A percentile compares a stretch with the other conserved stretches of the same genome.
Evolutionary conservation across 2,888 invertebrate genomes (phyloP).

Genomic region (Sylvicola fuscatus): DNA sequence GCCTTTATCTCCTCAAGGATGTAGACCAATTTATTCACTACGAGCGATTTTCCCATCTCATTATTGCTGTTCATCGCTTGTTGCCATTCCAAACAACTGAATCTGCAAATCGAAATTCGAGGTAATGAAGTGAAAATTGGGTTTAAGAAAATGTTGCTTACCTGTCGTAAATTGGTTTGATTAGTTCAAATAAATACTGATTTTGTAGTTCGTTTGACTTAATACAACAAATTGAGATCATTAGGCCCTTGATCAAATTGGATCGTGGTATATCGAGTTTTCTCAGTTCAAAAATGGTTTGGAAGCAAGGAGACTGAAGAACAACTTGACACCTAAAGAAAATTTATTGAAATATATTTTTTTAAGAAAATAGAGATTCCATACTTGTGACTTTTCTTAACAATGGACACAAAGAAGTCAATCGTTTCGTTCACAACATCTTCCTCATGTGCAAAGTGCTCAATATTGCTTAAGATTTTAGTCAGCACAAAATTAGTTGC

Average conservation of each 20-base stretch:
- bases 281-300: slow-evolving; percentile 5
- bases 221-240: slow-evolving; percentile 4
- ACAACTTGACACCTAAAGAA: slow-evolving; percentile 4
- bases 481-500: slow-evolving; percentile 39
- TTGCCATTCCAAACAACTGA: slow-evolving; percentile 2
- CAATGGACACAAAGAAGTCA: slow-evolving; percentile 27
- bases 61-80: slow-evolving; percentile 3
- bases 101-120: neutral
- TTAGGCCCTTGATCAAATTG: slow-evolving; percentile 4
- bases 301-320: slow-evolving; percentile 5
- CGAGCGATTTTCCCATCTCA: slow-evolving; percentile 1
- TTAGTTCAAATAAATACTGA: slow-evolving; percentile 5
- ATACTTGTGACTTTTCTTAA: slow-evolving; percentile 4
- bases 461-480: slow-evolving; percentile 40
- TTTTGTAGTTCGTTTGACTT: slow-evolving; percentile 2
- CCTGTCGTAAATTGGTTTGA: slow-evolving; percentile 4
- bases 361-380: neutral
- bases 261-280: slow-evolving; percentile 4
- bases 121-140: no score
- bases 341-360: neutral
- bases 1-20: slow-evolving; percentile 5
- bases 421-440: slow-evolving; percentile 39
- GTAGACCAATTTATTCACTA: slow-evolving; percentile 1
- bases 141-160: neutral
- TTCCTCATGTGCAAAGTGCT: slow-evolving; percentile 38